phyloP scores from a whole-genome alignment of 2,797 vertebrate genomes.

The Danio choprae region DNA sequence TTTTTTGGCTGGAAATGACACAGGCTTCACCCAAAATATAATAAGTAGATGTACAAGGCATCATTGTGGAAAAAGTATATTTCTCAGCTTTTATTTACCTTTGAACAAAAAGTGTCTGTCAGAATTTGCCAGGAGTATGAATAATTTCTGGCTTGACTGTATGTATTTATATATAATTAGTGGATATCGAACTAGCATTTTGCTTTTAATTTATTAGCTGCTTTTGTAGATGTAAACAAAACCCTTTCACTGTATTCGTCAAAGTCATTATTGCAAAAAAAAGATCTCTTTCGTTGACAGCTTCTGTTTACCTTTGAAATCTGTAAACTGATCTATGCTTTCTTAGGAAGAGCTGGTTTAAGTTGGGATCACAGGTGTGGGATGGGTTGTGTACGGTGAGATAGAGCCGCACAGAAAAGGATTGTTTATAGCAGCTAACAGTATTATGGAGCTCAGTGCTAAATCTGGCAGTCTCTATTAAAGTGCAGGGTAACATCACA shows the following conservation, averaged over 20 bases:
- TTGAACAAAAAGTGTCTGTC: too few species aligned
- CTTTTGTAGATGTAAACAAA: not conserved
- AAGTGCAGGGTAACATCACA: constrained; percentile 55
- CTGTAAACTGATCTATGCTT: constrained; percentile 20
- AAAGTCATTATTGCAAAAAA: not conserved
- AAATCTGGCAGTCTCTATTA: constrained; percentile 72
- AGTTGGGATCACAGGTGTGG: constrained; percentile 16
- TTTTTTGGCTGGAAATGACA: too few species aligned
- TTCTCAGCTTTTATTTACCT: too few species aligned
- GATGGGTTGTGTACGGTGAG: constrained; percentile 38
- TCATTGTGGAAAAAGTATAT: too few species aligned
- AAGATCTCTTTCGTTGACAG: not conserved
- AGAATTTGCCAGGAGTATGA: too few species aligned
- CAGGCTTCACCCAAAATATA: too few species aligned
- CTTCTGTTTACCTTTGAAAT: constrained; percentile 5
- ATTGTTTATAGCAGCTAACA: constrained; percentile 58
- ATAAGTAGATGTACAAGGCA: too few species aligned
- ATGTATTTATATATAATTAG: too few species aligned
- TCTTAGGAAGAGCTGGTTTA: constrained; percentile 21
- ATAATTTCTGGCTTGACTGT: too few species aligned
- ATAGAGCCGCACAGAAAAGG: constrained; percentile 57
- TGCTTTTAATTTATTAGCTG: not conserved
- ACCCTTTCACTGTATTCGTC: not conserved
- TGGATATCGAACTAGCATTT: too few species aligned
- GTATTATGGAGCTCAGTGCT: constrained; percentile 78